Evolutionary conservation across 2,888 invertebrate species (phyloP).

Genomic region (Actias luna): DNA sequence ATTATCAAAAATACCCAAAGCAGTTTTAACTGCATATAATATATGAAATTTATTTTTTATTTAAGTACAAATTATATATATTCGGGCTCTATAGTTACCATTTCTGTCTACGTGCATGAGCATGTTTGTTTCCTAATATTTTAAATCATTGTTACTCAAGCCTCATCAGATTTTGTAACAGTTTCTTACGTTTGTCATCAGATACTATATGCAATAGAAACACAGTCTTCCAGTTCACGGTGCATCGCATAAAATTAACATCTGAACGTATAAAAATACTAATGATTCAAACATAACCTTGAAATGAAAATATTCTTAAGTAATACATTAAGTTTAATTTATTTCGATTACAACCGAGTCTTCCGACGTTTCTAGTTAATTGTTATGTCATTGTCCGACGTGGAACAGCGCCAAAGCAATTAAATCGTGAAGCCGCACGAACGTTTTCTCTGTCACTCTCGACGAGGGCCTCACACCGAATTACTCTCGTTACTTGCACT

Average conservation of each 20-base stretch:
- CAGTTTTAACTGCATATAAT: too few relatives aligned
- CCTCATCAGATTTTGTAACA: too few relatives aligned
- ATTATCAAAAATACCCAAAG: too few relatives aligned
- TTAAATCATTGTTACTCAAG: not conserved
- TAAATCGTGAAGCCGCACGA: slow-evolving; percentile 63
- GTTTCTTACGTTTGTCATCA: too few relatives aligned
- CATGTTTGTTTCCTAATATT: not conserved
- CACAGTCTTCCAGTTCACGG: not conserved
- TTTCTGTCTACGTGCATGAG: too few relatives aligned
- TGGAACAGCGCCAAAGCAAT: slow-evolving; percentile 77
- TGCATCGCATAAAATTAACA: not conserved
- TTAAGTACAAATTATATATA: too few relatives aligned
- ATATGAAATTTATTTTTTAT: too few relatives aligned
- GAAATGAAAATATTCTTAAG: not conserved
- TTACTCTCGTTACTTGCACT: slow-evolving; percentile 66
- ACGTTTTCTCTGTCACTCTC: slow-evolving; percentile 41
- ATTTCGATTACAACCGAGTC: not conserved
- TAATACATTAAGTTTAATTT: not conserved
- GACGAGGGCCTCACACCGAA: slow-evolving; percentile 42
- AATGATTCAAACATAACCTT: not conserved
- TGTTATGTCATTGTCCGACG: slow-evolving; percentile 36
- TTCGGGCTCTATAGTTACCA: too few relatives aligned
- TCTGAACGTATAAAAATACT: not conserved
- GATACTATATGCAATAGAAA: not conserved
- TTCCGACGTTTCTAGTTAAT: slow-evolving; percentile 31